These are phyloP conservation scores for Catostomus latipinnis DNA, from an alignment of 2,797 vertebrate species.

Conservation along the genomic window DNA sequence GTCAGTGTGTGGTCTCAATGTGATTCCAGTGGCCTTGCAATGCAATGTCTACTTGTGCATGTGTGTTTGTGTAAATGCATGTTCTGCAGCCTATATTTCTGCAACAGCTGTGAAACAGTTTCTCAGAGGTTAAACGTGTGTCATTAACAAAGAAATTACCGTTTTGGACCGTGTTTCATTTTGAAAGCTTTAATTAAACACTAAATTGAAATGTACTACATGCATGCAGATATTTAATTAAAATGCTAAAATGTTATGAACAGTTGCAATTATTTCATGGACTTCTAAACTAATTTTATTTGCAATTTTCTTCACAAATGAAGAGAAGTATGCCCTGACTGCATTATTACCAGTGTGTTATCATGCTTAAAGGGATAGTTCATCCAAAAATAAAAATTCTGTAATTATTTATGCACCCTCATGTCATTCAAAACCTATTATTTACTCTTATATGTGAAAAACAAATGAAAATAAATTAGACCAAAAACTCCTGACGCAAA, in stretches of 20 bases:
- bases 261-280: slow-evolving; percentile 1
- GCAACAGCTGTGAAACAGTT: slow-evolving; percentile 41
- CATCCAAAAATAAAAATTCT: too few relatives aligned
- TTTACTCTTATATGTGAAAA: too few relatives aligned
- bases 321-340: not conserved
- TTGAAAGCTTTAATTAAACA: slow-evolving; percentile 46
- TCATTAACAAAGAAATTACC: slow-evolving; percentile 30
- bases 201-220: not conserved
- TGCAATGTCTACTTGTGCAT: not conserved
- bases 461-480: too few relatives aligned
- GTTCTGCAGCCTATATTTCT: slow-evolving; percentile 16
- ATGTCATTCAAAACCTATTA: too few relatives aligned
- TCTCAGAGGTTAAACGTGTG: slow-evolving; percentile 29
- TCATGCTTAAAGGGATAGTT: not conserved
- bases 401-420: too few relatives aligned
- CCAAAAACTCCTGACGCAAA: too few relatives aligned
- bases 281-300: not conserved
- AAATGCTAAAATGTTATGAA: slow-evolving; percentile 1
- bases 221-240: slow-evolving; percentile 12
- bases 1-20: slow-evolving; percentile 54
- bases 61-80: slow-evolving; percentile 14
- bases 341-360: not conserved
- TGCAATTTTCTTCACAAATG: not conserved
- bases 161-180: slow-evolving; percentile 21
- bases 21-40: not conserved